phyloP scores from a whole-genome alignment of 2,797 vertebrate species.

The Xyrichtys novacula region DNA sequence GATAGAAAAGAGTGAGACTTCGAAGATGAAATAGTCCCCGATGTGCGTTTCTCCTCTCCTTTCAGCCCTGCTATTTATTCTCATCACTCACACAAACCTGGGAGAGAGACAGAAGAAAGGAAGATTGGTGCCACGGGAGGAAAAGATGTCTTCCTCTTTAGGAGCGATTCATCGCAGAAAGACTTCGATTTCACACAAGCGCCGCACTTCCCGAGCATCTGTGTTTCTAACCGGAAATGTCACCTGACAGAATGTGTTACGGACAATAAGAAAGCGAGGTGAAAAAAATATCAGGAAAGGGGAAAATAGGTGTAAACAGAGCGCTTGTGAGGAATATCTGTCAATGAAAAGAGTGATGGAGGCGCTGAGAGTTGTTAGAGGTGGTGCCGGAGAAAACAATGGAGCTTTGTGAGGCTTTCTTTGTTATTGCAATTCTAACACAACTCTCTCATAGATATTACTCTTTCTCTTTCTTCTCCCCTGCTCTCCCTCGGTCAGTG shows the following conservation, averaged over 20 bases:
- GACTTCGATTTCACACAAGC: constrained; percentile 31
- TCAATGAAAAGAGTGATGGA: constrained; percentile 34
- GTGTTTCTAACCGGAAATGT: constrained; percentile 31
- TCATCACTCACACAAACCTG: constrained; percentile 53
- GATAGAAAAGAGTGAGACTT: constrained; percentile 37
- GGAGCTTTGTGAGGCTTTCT: constrained; percentile 25
- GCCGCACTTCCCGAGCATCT: neutral
- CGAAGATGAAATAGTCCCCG: constrained; percentile 41
- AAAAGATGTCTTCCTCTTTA: constrained; percentile 39
- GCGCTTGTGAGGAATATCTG: constrained; percentile 26
- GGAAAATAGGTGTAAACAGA: constrained; percentile 12
- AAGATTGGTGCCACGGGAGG: constrained; percentile 2
- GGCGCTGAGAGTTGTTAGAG: neutral
- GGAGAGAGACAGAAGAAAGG: constrained; percentile 36
- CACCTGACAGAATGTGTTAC: constrained; percentile 34
- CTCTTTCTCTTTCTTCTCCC: constrained; percentile 44
- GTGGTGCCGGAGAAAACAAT: constrained; percentile 36
- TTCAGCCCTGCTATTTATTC: constrained; percentile 51
- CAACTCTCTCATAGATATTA: constrained; percentile 26
- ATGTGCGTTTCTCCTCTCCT: constrained; percentile 36
- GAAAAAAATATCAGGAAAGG: constrained; percentile 7
- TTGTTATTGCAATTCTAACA: constrained; percentile 26
- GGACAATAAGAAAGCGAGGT: constrained; percentile 20
- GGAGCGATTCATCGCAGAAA: constrained; percentile 31
- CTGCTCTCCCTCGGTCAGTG: constrained; percentile 13